phyloP scores from a whole-genome alignment of 2,797 vertebrate species.

The Acrossocheilus wenchowensis region DNA sequence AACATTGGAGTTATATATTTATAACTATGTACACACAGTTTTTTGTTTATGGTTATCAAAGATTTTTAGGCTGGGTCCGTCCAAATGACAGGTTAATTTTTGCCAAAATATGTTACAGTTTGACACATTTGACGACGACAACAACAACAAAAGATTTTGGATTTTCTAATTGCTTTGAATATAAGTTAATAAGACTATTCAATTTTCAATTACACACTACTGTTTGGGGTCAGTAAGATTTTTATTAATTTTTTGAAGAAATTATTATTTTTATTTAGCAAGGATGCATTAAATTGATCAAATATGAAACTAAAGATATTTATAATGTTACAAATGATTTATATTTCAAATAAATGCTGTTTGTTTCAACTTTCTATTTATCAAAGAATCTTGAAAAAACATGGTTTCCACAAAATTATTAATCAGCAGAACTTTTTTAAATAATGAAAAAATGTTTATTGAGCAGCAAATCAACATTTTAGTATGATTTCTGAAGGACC shows the following conservation, averaged over 20 bases:
- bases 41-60: too few relatives aligned
- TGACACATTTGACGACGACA: neutral
- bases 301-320: neutral
- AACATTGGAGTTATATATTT: neutral
- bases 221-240: neutral
- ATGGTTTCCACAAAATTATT: neutral
- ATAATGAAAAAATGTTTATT: neutral
- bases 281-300: neutral
- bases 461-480: neutral
- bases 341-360: neutral
- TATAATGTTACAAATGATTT: neutral
- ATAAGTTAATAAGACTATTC: neutral
- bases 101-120: neutral
- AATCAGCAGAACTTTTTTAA: neutral
- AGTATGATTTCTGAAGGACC: neutral
- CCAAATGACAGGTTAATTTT: neutral
- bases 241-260: too few relatives aligned
- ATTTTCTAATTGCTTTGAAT: neutral
- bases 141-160: neutral
- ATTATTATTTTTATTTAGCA: neutral
- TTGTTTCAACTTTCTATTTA: neutral
- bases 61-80: neutral
- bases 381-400: neutral
- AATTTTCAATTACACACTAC: neutral
- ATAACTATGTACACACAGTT: neutral